Percentiles rank a stretch among this genome's conserved stretches.
These are phyloP conservation scores for Nasonia longicornis DNA, from an alignment of 1,140 invertebrate species.

Conservation along the genomic window DNA sequence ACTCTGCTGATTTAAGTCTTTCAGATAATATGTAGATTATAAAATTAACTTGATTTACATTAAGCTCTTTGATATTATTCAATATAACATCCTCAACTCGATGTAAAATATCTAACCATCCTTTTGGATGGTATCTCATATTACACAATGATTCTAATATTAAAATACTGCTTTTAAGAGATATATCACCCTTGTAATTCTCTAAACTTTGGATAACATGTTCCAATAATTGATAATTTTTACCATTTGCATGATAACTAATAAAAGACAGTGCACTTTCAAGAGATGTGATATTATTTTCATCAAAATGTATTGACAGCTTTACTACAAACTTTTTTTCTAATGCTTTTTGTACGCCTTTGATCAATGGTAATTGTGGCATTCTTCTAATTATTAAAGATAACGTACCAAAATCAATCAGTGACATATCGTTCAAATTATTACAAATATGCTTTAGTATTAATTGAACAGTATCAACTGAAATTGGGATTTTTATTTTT, in stretches of 20 bases:
- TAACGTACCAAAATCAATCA: not conserved
- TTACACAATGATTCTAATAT: slow-evolving; percentile 17
- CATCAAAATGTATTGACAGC: not conserved
- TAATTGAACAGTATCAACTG: not conserved
- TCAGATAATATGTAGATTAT: not conserved
- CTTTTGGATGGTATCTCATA: slow-evolving; percentile 4
- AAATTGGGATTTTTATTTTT: not conserved
- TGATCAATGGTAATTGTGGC: not conserved
- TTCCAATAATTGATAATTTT: not conserved
- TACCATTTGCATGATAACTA: not conserved
- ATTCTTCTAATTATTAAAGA: not conserved
- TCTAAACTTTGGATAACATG: not conserved
- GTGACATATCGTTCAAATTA: not conserved
- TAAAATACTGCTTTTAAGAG: not conserved
- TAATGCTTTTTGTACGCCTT: not conserved
- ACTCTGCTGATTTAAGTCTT: not conserved
- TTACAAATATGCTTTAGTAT: not conserved
- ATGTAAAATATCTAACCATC: not conserved
- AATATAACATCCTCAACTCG: slow-evolving; percentile 1
- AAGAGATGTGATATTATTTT: not conserved
- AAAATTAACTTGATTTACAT: not conserved
- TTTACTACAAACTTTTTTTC: not conserved
- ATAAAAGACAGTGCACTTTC: slow-evolving; percentile 1
- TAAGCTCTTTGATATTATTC: slow-evolving; percentile 3
- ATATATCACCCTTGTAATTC: slow-evolving; percentile 5